These are phyloP conservation scores for Benthosema pterotum DNA, from an alignment of 2,797 vertebrate species.

Conservation along the genomic window DNA sequence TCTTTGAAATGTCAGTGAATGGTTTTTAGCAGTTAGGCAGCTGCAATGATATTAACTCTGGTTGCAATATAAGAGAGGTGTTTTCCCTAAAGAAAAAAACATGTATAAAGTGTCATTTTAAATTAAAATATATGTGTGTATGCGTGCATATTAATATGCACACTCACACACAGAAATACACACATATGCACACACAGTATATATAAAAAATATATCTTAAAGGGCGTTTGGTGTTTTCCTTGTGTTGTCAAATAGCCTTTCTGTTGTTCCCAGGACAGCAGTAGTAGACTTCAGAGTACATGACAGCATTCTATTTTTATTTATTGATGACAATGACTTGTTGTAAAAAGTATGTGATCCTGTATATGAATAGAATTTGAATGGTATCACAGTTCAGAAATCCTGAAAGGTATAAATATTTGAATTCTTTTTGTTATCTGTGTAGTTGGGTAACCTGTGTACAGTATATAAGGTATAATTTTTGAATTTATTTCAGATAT, in stretches of 20 bases:
- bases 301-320: constrained; percentile 86
- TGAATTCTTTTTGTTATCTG: constrained; percentile 80
- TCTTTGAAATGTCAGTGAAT: constrained; percentile 28
- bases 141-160: too few species aligned
- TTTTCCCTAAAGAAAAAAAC: constrained; percentile 72
- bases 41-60: constrained; percentile 78
- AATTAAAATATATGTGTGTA: constrained; percentile 53
- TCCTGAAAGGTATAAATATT: constrained; percentile 82
- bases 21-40: constrained; percentile 72
- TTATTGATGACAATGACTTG: constrained; percentile 81
- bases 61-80: constrained; percentile 64
- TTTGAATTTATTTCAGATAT: constrained; percentile 85
- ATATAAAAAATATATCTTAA: constrained; percentile 78
- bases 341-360: constrained; percentile 83
- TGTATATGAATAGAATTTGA: constrained; percentile 85
- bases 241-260: constrained; percentile 82
- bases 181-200: too few species aligned
- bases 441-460: constrained; percentile 87
- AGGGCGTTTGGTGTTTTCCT: constrained; percentile 84
- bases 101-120: constrained; percentile 83
- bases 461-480: constrained; percentile 84
- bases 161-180: too few species aligned
- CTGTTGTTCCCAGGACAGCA: constrained; percentile 79
- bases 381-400: constrained; percentile 78
- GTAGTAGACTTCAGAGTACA: constrained; percentile 82